These are phyloP conservation scores for Hylomyscus alleni DNA, from an alignment of 2,797 vertebrate species.

Conservation along the genomic window DNA sequence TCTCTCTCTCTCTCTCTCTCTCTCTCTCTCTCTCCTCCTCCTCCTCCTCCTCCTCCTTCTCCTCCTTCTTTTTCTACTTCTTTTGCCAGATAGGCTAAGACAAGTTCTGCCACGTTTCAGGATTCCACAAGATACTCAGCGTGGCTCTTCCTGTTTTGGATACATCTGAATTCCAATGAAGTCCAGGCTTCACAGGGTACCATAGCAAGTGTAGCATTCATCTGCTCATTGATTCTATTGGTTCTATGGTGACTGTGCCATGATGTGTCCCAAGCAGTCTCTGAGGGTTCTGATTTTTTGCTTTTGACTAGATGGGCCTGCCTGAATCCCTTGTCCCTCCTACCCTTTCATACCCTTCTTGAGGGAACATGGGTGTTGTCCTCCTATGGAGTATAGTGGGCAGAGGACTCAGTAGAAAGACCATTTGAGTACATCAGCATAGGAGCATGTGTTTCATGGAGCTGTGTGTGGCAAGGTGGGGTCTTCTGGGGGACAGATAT, in stretches of 20 bases:
- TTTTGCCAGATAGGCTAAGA: background rate
- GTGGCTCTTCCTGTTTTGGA: background rate
- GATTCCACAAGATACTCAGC: background rate
- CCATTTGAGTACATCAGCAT: background rate
- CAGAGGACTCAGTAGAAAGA: background rate
- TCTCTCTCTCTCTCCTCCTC: too few species aligned
- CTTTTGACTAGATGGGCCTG: background rate
- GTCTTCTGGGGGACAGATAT: background rate
- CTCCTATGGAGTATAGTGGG: background rate
- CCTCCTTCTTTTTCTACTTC: background rate
- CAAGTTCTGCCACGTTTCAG: background rate
- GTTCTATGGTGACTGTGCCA: background rate
- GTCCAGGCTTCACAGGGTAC: background rate
- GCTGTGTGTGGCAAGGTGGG: background rate
- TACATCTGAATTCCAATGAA: background rate
- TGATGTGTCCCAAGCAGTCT: background rate
- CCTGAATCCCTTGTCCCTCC: background rate
- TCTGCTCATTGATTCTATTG: background rate
- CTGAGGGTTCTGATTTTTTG: background rate
- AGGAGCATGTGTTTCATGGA: background rate
- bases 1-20: accelerated
- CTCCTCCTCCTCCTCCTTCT: background rate
- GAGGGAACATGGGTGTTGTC: background rate
- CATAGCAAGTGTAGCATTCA: background rate
- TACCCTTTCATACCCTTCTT: background rate